Evolutionary conservation across 2,888 invertebrate species (phyloP), one percentile per base, ranked within the genome.

Genomic region (Spisula subtruncata): DNA sequence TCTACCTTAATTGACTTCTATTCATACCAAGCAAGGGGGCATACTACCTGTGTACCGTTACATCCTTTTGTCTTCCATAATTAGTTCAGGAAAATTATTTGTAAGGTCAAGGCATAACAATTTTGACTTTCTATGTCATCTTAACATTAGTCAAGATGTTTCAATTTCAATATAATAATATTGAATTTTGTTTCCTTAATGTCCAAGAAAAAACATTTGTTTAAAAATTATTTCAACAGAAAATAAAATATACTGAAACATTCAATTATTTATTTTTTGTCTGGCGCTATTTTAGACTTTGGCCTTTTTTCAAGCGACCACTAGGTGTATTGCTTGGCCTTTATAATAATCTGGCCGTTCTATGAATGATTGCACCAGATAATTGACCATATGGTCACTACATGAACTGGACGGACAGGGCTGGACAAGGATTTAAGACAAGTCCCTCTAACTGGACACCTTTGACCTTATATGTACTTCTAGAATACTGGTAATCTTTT

Each of bases 1-100:
- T 85, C 54, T 79, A 85, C 85, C 80, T 60, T 85, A 41, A 85
- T 85, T 85, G 75, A 54, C 54, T 79, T 85, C 51, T n/a, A 35
- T 51, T 46, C 46, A 80, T 54, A 54, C 0, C n/a, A n/a, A n/a
- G n/a, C 32, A 54, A 56, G 56, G n/a, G 85, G 51, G 79, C 75
- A 85, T 80, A 88, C 83, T 90, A 90, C 90, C 90, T 90, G 90
- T 88, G 85, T 75, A 83, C 90, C 88, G 90, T 90, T 90, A 90
- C 54, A n/a, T 75, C 66, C 84, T 54, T 81, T 90, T 88, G 90
- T 90, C 54, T 80, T 81, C 48, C 25, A 81, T 81, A 46, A 81
- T 81, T 41, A 81, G 81, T 75, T 18, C 32, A 29, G 8, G 71
- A 71, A 71, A 71, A 80, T 80, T 8, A 41, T n/a, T 35, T 48